Conservation (phyloP, 2,797 vertebrate species). For the Hylomyscus alleni region DNA sequence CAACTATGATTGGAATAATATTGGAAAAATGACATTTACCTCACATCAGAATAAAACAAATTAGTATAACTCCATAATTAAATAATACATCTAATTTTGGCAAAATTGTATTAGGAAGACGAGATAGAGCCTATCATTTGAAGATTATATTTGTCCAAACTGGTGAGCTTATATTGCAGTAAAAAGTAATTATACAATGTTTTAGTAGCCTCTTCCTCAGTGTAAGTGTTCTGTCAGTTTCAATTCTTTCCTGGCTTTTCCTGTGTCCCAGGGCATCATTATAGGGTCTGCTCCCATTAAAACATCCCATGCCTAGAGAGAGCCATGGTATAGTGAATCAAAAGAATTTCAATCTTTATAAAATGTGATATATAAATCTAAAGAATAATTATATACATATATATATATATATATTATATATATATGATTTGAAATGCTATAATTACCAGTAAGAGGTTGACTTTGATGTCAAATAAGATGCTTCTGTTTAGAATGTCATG, state of each 20-base stretch:
- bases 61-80: neutral
- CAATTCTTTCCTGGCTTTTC: neutral
- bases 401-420: no score
- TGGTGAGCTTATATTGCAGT: neutral
- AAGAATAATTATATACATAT: neutral
- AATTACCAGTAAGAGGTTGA: neutral
- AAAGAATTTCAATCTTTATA: neutral
- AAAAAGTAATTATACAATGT: neutral
- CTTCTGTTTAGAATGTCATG: neutral
- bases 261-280: neutral
- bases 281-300: neutral
- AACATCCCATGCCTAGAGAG: neutral
- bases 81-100: neutral
- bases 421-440: neutral
- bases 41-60: neutral
- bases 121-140: neutral
- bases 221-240: neutral
- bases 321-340: neutral
- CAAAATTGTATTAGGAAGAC: neutral
- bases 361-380: neutral
- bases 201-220: neutral
- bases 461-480: neutral
- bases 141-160: neutral
- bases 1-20: constrained; percentile 28
- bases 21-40: neutral